Conservation (phyloP, 2,888 invertebrate species). For the Pherbina coryleti region DNA sequence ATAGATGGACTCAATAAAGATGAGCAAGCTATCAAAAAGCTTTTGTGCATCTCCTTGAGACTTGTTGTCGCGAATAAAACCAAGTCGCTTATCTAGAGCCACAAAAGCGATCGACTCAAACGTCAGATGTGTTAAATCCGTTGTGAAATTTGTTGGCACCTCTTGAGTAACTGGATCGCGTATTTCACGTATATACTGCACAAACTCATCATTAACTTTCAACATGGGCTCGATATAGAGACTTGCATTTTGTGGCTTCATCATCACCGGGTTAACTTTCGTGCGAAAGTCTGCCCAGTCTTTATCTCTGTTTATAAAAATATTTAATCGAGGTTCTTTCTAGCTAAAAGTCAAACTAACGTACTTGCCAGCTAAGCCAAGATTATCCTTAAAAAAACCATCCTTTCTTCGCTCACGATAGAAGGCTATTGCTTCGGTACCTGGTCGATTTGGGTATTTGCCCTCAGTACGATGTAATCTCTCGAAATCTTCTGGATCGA, state of each 20-base stretch:
- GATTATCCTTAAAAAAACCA: conserved; percentile 36
- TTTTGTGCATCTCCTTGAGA: conserved; percentile 53
- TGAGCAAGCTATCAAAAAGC: conserved; percentile 55
- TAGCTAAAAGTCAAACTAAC: conserved; percentile 63
- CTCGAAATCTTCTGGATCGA: conserved; percentile 71
- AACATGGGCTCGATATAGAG: conserved; percentile 59
- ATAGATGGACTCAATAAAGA: conserved; percentile 58
- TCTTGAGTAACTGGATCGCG: conserved; percentile 51
- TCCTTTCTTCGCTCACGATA: conserved; percentile 61
- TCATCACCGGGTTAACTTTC: conserved; percentile 69
- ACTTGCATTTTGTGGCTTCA: conserved; percentile 61
- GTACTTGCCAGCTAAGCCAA: conserved; percentile 41
- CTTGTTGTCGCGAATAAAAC: conserved; percentile 52
- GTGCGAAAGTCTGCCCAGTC: conserved; percentile 78
- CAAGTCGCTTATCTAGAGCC: conserved; percentile 65
- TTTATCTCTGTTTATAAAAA: conserved; percentile 66
- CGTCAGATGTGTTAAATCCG: conserved; percentile 73
- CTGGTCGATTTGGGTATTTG: conserved; percentile 67
- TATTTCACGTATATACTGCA: conserved; percentile 57
- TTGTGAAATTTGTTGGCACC: conserved; percentile 68
- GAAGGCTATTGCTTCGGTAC: conserved; percentile 64
- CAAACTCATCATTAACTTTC: conserved; percentile 60
- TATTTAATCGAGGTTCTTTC: too few species aligned
- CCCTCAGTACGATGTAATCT: conserved; percentile 70
- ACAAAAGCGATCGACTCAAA: conserved; percentile 71